phyloP scores from a whole-genome alignment of 2,888 invertebrate species.

The Blastobasis adustella region DNA sequence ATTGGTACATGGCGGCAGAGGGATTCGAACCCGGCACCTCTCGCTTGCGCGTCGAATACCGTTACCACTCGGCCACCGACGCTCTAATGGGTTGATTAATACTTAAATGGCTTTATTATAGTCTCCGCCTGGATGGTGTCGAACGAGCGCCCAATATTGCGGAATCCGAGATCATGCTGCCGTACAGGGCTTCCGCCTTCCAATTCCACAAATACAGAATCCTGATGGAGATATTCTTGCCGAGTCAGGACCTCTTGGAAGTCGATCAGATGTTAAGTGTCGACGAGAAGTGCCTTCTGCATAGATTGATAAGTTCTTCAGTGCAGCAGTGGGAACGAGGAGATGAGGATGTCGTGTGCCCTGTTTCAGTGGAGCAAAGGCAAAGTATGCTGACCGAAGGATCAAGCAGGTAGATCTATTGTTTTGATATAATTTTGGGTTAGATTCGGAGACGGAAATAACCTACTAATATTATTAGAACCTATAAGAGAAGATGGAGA shows the following conservation, averaged over 20 bases:
- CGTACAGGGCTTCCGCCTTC: constrained; percentile 74
- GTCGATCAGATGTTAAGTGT: constrained; percentile 48
- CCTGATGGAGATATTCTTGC: constrained; percentile 74
- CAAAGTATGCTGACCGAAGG: constrained; percentile 39
- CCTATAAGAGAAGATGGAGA: too few species aligned
- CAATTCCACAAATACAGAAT: constrained; percentile 76
- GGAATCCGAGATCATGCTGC: constrained; percentile 67
- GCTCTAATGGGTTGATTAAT: too few species aligned
- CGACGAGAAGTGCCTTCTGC: constrained; percentile 66
- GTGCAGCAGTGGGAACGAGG: constrained; percentile 75
- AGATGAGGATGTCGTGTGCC: constrained; percentile 73
- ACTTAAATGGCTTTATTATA: constrained; percentile 29
- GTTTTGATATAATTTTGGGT: too few species aligned
- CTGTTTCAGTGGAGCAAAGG: constrained; percentile 43
- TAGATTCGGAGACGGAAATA: too few species aligned
- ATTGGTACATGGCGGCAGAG: too few species aligned
- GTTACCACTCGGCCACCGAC: too few species aligned
- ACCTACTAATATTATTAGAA: too few species aligned
- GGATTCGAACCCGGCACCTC: too few species aligned
- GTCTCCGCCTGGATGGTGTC: constrained; percentile 77
- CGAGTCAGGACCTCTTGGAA: constrained; percentile 56
- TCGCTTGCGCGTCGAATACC: too few species aligned
- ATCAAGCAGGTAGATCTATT: constrained; percentile 26
- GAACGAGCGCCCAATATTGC: constrained; percentile 58
- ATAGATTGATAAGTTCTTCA: constrained; percentile 75